phyloP scores from a whole-genome alignment of 2,113 vertebrate species.

The Ptychochromis oligacanthus region DNA sequence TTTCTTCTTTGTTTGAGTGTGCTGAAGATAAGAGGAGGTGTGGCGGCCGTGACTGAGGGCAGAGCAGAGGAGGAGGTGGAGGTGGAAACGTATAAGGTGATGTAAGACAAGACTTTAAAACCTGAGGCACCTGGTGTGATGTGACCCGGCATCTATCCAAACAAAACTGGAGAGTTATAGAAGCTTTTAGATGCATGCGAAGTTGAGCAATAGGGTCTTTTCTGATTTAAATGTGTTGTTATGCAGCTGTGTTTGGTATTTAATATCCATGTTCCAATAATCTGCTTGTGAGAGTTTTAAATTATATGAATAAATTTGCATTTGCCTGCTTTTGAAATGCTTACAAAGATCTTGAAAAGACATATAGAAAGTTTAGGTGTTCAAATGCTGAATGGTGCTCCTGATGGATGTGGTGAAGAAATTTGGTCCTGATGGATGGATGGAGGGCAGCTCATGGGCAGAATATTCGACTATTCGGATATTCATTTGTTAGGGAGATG shows the following conservation, averaged over 20 bases:
- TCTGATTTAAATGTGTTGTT: neutral
- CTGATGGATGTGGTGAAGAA: no score
- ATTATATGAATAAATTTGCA: neutral
- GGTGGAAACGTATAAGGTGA: slow-evolving; percentile 48
- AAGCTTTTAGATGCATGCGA: neutral
- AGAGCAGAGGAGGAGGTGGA: slow-evolving; percentile 10
- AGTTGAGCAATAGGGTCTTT: neutral
- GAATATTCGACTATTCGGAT: no score
- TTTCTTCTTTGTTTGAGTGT: slow-evolving; percentile 73
- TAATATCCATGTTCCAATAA: neutral
- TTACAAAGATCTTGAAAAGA: neutral
- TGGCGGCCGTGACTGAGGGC: slow-evolving; percentile 16
- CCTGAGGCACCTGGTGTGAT: neutral
- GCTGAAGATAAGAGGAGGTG: slow-evolving; percentile 78
- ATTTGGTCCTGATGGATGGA: neutral
- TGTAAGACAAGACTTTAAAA: slow-evolving; percentile 4
- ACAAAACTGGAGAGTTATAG: neutral
- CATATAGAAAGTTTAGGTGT: neutral
- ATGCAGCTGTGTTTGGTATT: neutral
- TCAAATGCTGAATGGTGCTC: no score
- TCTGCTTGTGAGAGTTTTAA: neutral
- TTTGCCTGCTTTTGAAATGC: neutral
- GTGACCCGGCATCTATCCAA: neutral
- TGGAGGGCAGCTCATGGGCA: neutral
- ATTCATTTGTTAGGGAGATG: no score